phyloP scores from a whole-genome alignment of 1,140 invertebrate species.

The Eciton burchellii region DNA sequence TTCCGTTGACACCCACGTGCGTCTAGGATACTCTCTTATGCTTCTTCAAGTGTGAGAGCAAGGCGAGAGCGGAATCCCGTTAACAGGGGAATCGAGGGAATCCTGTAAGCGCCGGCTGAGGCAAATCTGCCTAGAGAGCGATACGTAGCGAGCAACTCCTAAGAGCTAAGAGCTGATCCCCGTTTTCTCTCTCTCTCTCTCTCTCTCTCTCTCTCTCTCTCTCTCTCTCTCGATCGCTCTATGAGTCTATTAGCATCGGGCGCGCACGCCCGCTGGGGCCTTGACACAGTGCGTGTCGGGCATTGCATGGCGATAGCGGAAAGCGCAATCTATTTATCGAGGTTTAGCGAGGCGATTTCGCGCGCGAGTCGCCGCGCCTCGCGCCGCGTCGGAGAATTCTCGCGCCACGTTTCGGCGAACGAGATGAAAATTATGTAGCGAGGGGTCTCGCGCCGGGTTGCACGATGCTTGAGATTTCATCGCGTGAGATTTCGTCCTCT shows the following conservation, averaged over 20 bases:
- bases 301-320: conserved; percentile 84
- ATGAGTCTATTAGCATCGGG: conserved; percentile 83
- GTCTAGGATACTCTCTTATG: background rate
- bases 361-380: conserved; percentile 31
- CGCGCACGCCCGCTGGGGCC: conserved; percentile 76
- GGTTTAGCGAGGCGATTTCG: conserved; percentile 82
- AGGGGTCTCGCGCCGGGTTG: background rate
- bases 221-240: conserved; percentile 41
- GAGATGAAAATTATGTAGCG: conserved; percentile 9
- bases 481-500: background rate
- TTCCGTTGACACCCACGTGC: background rate
- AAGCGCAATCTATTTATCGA: conserved; percentile 85
- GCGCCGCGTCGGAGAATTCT: background rate
- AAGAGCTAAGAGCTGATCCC: conserved; percentile 52
- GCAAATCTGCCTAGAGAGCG: conserved; percentile 47
- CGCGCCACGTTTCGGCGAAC: background rate
- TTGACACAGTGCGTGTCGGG: conserved; percentile 84
- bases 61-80: no score
- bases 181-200: background rate
- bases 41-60: conserved; percentile 4
- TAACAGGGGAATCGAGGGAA: conserved; percentile 12
- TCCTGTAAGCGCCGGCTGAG: conserved; percentile 49
- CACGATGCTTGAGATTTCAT: background rate
- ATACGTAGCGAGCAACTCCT: conserved; percentile 48
- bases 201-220: conserved; percentile 60